Evolutionary conservation across 92 coral and sea anemone genomes (phyloP), one percentile per base, ranked within the genome.

Genomic region (Epizoanthus fatuus): DNA sequence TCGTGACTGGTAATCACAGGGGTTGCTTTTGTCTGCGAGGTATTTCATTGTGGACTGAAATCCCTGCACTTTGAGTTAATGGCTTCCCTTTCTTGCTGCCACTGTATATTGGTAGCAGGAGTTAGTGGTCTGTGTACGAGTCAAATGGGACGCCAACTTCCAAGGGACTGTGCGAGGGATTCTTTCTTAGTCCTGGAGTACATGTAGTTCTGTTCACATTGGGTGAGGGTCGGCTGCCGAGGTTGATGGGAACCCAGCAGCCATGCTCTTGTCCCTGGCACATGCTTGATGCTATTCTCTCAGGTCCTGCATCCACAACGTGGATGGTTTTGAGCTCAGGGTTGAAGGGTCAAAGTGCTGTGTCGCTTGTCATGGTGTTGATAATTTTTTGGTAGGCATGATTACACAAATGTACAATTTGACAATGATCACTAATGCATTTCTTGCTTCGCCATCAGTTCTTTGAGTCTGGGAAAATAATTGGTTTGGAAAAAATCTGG

Each of bases 351-450:
- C 47, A 44, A 35, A 3, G 63, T 53, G 40, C 63, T 40, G 75
- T 80, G 84, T 53, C 47, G 40, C 63, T 67, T 57, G 77, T 83
- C 39, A 56, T 69, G 69, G 81, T 56, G 19, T 7, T 77, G 17
- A 72, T 3, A 20, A 84, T 71, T 39, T 72, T 59, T 25, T 84
- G 35, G 81, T 20, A 72, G 69, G 72, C 87, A 11, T 71, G 60
- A 56, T 17, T 13, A 22, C 25, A 22, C 25, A 0, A 29, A 29
- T 29, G 35, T 29, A 1, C 35, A 29, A 29, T 29, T 29, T 29
- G 35, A 29, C 35, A 29, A 29, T 29, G 35, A 29, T 29, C 35
- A 2, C 35, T 1, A 29, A 29, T 29, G 35, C 2, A 2, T 22
- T 29, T 29, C 35, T 29, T 29, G 35, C 35, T 29, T 29, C 0